Conservation (phyloP, 2,797 vertebrate species). For the Muscicapa striata region DNA sequence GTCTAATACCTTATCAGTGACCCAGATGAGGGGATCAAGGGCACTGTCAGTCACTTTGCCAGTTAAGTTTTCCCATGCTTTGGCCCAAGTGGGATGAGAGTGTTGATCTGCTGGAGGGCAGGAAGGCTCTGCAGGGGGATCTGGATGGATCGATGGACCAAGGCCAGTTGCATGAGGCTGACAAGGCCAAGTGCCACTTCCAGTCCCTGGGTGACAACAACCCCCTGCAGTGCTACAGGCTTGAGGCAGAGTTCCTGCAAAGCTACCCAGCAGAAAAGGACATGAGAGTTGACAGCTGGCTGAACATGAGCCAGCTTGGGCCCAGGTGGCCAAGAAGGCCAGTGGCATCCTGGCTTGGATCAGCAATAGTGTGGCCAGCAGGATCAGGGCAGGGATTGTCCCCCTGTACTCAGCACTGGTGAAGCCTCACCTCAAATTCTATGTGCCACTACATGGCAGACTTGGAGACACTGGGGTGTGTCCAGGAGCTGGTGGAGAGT, state of each 20-base stretch:
- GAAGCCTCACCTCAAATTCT: not conserved
- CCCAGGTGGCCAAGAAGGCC: not conserved
- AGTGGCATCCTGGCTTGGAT: not conserved
- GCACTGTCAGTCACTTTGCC: not conserved
- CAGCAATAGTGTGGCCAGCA: not conserved
- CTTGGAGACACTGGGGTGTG: not conserved
- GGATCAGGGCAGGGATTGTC: not conserved
- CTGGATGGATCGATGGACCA: accelerated
- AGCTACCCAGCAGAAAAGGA: not conserved
- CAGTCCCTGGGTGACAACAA: not conserved
- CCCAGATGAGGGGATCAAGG: not conserved
- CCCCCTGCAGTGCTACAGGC: accelerated
- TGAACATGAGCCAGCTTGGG: not conserved
- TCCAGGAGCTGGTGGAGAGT: not conserved
- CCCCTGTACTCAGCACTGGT: too few relatives aligned
- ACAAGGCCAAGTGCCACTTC: not conserved
- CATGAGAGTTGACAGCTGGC: accelerated
- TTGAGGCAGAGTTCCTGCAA: not conserved
- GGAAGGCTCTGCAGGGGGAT: not conserved
- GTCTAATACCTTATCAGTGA: not conserved
- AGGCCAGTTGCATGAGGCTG: not conserved
- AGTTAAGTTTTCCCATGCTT: not conserved
- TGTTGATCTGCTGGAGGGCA: not conserved
- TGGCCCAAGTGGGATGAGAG: accelerated
- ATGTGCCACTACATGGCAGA: accelerated